These are phyloP conservation scores for Thinocorus orbignyianus DNA, from an alignment of 2,113 vertebrate species.

Conservation along the genomic window DNA sequence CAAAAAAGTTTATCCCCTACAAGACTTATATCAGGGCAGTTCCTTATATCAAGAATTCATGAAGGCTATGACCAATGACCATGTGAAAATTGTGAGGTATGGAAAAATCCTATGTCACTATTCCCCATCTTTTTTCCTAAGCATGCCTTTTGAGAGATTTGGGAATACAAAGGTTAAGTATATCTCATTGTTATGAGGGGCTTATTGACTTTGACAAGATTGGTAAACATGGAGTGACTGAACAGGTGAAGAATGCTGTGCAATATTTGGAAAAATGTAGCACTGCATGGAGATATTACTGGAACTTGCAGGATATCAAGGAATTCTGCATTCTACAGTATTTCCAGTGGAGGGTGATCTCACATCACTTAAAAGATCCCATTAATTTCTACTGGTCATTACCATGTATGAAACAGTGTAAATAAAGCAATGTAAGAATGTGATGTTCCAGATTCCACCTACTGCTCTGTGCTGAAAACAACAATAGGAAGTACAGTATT, in stretches of 20 bases:
- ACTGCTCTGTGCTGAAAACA: not conserved
- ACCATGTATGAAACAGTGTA: not conserved
- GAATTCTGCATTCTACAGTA: slow-evolving; percentile 24
- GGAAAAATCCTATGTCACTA: not conserved
- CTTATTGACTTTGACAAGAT: not conserved
- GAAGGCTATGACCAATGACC: not conserved
- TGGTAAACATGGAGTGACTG: not conserved
- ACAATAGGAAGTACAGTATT: not conserved
- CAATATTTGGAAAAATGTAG: not conserved
- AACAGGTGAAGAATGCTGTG: not conserved
- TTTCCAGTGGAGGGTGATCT: slow-evolving; percentile 42
- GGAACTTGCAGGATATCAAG: not conserved
- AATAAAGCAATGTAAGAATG: not conserved
- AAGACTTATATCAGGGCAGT: not conserved
- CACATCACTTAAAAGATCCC: slow-evolving; percentile 23
- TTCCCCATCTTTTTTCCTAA: not conserved
- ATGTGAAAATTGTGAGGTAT: not conserved
- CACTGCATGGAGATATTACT: not conserved
- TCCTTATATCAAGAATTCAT: not conserved
- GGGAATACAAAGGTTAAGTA: not conserved
- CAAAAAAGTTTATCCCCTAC: not conserved
- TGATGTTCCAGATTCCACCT: not conserved
- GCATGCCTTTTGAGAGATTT: not conserved
- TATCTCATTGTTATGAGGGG: not conserved
- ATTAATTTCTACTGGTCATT: slow-evolving; percentile 27